A percentile compares a stretch with the other conserved stretches of the same genome.
phyloP scores from a whole-genome alignment of 2,888 invertebrate species.

The Brachypterus glaber region DNA sequence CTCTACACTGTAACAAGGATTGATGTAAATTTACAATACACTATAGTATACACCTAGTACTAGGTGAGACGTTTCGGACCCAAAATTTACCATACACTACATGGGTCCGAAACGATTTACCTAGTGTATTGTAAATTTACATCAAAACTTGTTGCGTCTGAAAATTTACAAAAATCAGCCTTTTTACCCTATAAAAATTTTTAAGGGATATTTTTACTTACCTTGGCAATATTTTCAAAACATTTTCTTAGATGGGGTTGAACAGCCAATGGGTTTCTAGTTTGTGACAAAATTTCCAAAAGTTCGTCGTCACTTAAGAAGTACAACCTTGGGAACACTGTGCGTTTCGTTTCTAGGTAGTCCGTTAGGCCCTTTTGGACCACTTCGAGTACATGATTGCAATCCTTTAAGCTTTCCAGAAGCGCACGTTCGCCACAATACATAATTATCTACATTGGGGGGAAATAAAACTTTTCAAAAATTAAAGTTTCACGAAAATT shows the following conservation, averaged over 20 bases:
- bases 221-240: constrained; percentile 67
- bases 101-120: no score
- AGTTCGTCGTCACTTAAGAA: constrained; percentile 79
- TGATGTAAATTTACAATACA: no score
- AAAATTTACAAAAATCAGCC: neutral
- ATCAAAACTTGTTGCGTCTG: neutral
- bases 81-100: no score
- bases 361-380: constrained; percentile 68
- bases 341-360: constrained; percentile 68
- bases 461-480: no score
- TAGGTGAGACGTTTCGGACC: no score
- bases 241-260: constrained; percentile 77
- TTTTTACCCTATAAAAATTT: neutral
- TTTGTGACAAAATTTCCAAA: constrained; percentile 70
- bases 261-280: constrained; percentile 65
- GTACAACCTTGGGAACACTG: constrained; percentile 67
- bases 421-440: constrained; percentile 55
- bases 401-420: constrained; percentile 60
- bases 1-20: no score
- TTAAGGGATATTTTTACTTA: constrained; percentile 24
- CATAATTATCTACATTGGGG: constrained; percentile 57
- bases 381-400: constrained; percentile 57
- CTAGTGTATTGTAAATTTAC: no score
- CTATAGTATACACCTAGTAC: no score
- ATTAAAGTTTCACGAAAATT: no score